Conservation (phyloP, 1,140 invertebrate species). For the Trinorchestia longiramus region DNA sequence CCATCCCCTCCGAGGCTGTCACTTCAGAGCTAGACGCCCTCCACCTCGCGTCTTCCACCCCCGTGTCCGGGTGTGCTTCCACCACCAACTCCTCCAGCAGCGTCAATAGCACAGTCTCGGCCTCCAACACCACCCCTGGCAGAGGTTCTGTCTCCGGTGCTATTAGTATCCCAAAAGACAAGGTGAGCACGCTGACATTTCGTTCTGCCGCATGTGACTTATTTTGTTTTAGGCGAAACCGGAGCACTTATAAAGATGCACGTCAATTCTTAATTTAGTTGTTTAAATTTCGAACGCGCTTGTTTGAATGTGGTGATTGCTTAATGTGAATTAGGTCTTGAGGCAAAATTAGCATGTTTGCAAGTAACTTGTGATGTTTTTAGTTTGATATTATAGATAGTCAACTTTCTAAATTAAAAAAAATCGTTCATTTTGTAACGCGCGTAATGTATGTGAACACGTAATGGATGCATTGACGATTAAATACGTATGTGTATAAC, state of each 20-base stretch:
- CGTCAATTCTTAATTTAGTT: too few relatives aligned
- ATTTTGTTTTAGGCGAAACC: too few relatives aligned
- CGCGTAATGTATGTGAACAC: background rate
- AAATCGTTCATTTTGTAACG: background rate
- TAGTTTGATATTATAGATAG: background rate
- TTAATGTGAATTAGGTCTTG: background rate
- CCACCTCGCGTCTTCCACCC: slow-evolving; percentile 54
- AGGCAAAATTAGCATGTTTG: background rate
- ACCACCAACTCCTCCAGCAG: slow-evolving; percentile 46
- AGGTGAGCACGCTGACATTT: slow-evolving; percentile 65
- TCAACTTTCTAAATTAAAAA: background rate
- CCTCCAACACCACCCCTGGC: slow-evolving; percentile 27
- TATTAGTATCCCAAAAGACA: slow-evolving; percentile 71
- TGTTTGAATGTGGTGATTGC: background rate
- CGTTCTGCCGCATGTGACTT: background rate
- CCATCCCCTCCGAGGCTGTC: slow-evolving; percentile 57
- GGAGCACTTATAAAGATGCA: too few relatives aligned
- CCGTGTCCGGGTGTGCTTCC: background rate
- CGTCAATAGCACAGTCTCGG: slow-evolving; percentile 18
- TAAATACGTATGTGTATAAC: background rate
- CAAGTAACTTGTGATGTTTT: background rate
- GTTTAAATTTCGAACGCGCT: background rate
- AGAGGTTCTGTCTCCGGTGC: slow-evolving; percentile 23
- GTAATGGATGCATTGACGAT: background rate
- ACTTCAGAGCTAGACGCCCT: slow-evolving; percentile 62